Conservation (phyloP, 2,888 invertebrate species). For the Archips xylosteana region DNA sequence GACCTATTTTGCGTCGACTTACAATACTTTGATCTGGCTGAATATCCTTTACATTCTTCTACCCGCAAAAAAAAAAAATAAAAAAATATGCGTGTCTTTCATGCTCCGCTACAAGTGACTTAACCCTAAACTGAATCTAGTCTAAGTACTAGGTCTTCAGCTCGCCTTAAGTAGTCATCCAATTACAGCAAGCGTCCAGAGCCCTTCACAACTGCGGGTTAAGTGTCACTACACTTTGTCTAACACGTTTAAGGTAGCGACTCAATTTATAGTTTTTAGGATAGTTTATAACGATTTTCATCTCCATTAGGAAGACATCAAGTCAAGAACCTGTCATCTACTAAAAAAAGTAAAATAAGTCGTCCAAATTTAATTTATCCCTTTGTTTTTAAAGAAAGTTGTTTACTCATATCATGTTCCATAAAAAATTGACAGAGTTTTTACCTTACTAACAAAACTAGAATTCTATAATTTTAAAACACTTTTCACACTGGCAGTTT, state of each 20-base stretch:
- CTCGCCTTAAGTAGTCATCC: conserved; percentile 10
- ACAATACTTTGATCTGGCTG: no score
- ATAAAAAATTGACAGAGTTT: no score
- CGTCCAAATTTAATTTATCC: no score
- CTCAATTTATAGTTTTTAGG: conserved; percentile 8
- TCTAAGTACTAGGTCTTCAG: background rate
- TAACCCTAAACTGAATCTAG: conserved; percentile 10
- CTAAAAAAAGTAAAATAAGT: no score
- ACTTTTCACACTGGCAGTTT: background rate
- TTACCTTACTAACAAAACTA: background rate
- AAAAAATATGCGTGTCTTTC: background rate
- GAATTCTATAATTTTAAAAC: background rate
- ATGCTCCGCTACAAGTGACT: background rate
- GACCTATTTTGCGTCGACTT: no score
- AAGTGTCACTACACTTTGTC: background rate
- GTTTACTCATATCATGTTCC: no score
- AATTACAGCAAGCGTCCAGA: conserved; percentile 12
- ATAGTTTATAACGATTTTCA: background rate
- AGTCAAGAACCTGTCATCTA: no score
- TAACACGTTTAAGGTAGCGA: background rate
- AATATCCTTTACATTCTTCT: no score
- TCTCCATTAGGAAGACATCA: no score
- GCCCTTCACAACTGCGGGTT: background rate
- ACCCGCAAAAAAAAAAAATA: background rate
- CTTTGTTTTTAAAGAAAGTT: no score